phyloP scores from a whole-genome alignment of 23 tunicate species.

The Phallusia fumigata region DNA sequence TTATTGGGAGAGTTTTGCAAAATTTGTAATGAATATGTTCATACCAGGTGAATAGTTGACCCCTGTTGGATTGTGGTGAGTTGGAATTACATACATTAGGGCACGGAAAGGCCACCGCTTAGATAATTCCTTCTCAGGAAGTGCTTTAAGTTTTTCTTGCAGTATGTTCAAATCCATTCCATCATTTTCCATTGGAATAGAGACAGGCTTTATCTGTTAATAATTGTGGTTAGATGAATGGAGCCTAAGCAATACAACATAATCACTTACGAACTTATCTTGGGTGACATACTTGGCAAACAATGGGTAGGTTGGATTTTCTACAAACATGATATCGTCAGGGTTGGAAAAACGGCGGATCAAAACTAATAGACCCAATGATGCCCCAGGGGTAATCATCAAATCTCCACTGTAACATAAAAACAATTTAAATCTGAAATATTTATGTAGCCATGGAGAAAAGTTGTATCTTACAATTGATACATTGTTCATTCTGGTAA shows the following conservation, averaged over 20 bases:
- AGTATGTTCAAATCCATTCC: slow-evolving; percentile 45
- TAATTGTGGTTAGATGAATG: too few relatives aligned
- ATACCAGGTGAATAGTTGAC: slow-evolving; percentile 67
- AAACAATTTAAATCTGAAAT: not conserved
- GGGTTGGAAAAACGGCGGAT: slow-evolving; percentile 36
- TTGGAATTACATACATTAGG: slow-evolving; percentile 64
- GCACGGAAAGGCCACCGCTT: slow-evolving; percentile 53
- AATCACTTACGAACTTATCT: too few relatives aligned
- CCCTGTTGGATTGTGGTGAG: slow-evolving; percentile 84
- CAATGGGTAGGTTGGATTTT: slow-evolving; percentile 72
- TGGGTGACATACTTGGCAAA: slow-evolving; percentile 8
- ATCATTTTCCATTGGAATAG: slow-evolving; percentile 36
- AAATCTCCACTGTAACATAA: slow-evolving; percentile 11
- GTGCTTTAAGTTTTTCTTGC: slow-evolving; percentile 42
- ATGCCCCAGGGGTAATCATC: slow-evolving; percentile 55
- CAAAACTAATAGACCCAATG: slow-evolving; percentile 39
- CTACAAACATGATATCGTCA: slow-evolving; percentile 53
- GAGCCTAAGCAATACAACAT: too few relatives aligned
- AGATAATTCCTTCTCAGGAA: slow-evolving; percentile 9
- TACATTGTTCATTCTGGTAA: too few relatives aligned
- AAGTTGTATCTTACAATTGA: not conserved
- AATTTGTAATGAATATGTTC: not conserved
- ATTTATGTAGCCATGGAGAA: too few relatives aligned
- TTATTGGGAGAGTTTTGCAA: too few relatives aligned
- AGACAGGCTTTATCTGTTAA: too few relatives aligned